Base-by-base conservation (phyloP, 2,113 vertebrate species). In the Silurus meridionalis region DNA sequence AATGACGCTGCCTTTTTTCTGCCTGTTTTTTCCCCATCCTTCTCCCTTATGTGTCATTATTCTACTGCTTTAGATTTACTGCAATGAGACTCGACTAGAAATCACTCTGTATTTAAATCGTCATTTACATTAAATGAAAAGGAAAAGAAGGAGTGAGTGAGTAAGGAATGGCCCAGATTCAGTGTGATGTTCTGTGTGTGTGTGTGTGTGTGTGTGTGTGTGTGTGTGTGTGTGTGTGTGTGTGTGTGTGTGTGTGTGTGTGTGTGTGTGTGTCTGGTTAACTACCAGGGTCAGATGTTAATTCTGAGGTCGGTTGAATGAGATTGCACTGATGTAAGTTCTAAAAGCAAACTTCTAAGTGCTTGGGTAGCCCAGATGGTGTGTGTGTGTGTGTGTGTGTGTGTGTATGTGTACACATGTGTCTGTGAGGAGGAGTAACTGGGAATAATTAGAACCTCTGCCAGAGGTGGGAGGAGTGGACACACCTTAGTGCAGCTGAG, bases 231-330 rank as follows among this genome's bases (percentile, higher is more conserved):
- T 84, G 87, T 90, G 78, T 8, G 4, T 50, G 66, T 84, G 87
- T 37, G 37, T 37, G 37, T 57, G 66, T 84, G 87, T 90, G 78
- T 9, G 4, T 50, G 66, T 84, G 87, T 90, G 78, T 8, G 4
- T 50, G 66, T 84, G 87, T 37, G 37, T 37, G 37, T 57, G 66
- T 84, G 87, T 90, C 81, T 9, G 4, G 87, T 84, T 87, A 85
- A 50, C 48, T 74, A 55, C 67, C 48, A 46, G 72, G 89, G 83
- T 89, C 84, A 88, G 69, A 28, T 85, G 79, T 81, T 86, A 67
- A 92, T 89, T 89, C 88, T 74, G 74, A 83, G 84, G 88, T 91
- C 87, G 90, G 86, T 80, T 87, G 77, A 79, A 58, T 71, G 67
- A 82, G 25, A 77, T 69, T 87, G 77, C 85, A 83, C 90, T 87